phyloP scores from a whole-genome alignment of 2,113 vertebrate genomes.

The Heloderma charlesbogerti region DNA sequence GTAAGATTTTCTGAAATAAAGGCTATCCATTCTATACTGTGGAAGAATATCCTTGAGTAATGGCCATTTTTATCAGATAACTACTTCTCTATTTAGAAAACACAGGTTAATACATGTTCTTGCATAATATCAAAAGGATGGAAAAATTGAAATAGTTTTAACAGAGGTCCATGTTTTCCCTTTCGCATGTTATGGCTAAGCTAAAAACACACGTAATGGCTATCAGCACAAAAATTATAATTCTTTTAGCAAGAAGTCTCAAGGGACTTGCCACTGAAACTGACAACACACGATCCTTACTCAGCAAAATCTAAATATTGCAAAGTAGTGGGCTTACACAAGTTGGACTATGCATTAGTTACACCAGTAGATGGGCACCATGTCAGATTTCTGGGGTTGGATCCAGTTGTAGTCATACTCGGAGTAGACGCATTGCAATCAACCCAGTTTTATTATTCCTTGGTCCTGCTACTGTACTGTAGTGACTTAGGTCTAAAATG shows the following conservation, averaged over 20 bases:
- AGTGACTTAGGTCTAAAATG: background rate
- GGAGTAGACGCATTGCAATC: too few species aligned
- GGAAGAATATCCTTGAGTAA: background rate
- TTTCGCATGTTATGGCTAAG: background rate
- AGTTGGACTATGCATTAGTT: background rate
- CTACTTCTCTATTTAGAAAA: background rate
- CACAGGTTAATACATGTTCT: background rate
- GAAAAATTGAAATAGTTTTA: background rate
- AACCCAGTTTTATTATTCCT: background rate
- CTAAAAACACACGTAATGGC: background rate
- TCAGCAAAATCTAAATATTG: background rate
- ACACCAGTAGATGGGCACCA: too few species aligned
- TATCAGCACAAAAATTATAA: background rate
- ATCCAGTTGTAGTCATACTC: too few species aligned
- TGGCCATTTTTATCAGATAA: background rate
- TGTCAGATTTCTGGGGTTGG: background rate
- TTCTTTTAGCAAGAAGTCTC: background rate
- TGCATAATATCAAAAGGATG: background rate
- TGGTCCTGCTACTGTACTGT: too few species aligned
- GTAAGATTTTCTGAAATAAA: background rate
- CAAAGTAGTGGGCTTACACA: background rate
- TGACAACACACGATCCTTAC: background rate
- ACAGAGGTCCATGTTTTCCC: background rate
- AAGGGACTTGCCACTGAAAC: background rate
- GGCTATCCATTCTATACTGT: background rate